These are phyloP conservation scores for Stenotaenia linearis DNA, from an alignment of 2,888 invertebrate species.

Conservation along the genomic window DNA sequence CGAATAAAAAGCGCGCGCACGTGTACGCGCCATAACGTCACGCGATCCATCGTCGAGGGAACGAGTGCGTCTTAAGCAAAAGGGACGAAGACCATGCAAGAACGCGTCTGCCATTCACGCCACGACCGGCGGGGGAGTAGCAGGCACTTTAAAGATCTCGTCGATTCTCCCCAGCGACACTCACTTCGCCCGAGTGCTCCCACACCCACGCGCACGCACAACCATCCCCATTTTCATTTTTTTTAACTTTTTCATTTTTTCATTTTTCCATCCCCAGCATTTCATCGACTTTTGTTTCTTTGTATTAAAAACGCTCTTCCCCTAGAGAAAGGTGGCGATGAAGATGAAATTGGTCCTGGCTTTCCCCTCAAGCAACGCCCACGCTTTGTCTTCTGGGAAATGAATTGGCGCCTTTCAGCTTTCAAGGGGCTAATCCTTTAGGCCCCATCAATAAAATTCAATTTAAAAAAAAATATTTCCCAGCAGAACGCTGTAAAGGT, in stretches of 20 bases:
- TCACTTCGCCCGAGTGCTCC: constrained; percentile 13
- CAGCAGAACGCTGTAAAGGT: background rate
- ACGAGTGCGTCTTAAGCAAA: constrained; percentile 19
- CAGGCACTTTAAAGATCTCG: constrained; percentile 12
- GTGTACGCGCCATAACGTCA: background rate
- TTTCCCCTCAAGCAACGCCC: constrained; percentile 15
- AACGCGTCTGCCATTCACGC: constrained; percentile 21
- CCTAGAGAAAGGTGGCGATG: constrained; percentile 13
- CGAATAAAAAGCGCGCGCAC: constrained; percentile 6
- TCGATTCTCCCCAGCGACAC: background rate
- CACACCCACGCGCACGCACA: background rate
- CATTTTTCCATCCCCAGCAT: background rate
- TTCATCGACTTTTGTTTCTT: constrained; percentile 24
- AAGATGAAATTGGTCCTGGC: constrained; percentile 26
- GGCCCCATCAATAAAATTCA: constrained; percentile 26
- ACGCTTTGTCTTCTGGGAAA: background rate
- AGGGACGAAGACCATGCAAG: constrained; percentile 24
- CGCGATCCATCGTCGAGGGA: background rate
- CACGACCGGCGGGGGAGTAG: constrained; percentile 8
- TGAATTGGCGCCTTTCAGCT: constrained; percentile 23
- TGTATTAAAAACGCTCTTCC: constrained; percentile 12
- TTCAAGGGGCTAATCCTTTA: constrained; percentile 20
- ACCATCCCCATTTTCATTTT: background rate
- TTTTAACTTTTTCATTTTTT: background rate
- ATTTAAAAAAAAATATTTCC: constrained; percentile 1